phyloP scores from a whole-genome alignment of 2,113 vertebrate genomes.

The Phyllostomus hastatus region DNA sequence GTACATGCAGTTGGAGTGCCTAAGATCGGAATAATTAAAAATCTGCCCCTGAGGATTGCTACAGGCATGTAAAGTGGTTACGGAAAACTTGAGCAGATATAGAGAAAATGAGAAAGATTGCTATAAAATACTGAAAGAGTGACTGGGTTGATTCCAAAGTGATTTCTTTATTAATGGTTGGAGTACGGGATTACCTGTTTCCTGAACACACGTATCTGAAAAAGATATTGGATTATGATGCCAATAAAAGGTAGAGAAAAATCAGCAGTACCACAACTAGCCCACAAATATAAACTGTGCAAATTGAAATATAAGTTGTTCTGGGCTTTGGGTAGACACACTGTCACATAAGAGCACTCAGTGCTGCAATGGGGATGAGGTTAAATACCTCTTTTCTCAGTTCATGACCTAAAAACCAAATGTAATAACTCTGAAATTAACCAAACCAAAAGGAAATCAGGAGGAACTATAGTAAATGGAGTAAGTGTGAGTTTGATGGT shows the following conservation, averaged over 20 bases:
- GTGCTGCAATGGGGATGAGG: neutral
- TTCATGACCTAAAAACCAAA: neutral
- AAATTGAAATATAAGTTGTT: neutral
- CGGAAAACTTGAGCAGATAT: neutral
- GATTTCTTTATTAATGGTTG: neutral
- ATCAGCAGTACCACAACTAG: neutral
- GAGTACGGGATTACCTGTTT: neutral
- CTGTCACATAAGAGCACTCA: neutral
- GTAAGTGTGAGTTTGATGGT: neutral
- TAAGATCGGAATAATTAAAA: neutral
- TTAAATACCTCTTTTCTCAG: neutral
- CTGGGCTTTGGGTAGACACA: neutral
- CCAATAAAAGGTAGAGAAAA: neutral
- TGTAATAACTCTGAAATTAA: neutral
- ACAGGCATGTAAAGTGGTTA: neutral
- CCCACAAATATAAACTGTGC: neutral
- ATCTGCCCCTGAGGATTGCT: neutral
- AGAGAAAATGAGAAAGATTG: neutral
- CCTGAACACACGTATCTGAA: neutral
- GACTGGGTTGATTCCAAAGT: neutral
- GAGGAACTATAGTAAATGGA: neutral
- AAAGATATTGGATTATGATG: neutral
- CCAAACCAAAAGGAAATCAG: neutral
- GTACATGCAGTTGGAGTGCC: neutral
- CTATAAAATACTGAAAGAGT: neutral